Evolutionary conservation across 2,888 invertebrate species (phyloP).

Genomic region (Chromoteleia sp.): DNA sequence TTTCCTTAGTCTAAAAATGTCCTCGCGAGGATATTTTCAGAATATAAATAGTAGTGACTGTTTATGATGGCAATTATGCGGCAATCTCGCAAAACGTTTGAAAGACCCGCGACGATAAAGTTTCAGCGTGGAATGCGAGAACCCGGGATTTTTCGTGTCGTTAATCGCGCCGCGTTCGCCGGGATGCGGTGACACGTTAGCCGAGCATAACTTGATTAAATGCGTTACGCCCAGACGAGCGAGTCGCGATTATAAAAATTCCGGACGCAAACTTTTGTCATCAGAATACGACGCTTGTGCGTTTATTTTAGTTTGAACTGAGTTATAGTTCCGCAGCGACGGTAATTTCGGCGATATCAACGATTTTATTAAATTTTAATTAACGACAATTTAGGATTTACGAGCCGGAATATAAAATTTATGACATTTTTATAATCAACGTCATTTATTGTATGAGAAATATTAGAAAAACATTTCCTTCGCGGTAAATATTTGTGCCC

Average conservation of each 20-base stretch:
- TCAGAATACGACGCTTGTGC: neutral
- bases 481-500: no score
- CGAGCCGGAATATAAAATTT: no score
- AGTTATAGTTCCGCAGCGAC: conserved; percentile 1
- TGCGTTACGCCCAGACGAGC: conserved; percentile 28
- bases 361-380: no score
- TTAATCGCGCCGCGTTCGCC: conserved; percentile 25
- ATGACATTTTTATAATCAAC: no score
- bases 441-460: no score
- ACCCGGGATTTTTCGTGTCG: conserved; percentile 17
- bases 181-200: conserved; percentile 42
- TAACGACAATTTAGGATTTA: no score
- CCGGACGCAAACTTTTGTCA: conserved; percentile 8
- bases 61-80: conserved; percentile 9
- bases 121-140: conserved; percentile 16
- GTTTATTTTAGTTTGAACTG: conserved; percentile 6
- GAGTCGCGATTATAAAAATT: conserved; percentile 27
- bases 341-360: neutral
- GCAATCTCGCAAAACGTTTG: conserved; percentile 7
- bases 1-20: no score
- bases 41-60: neutral
- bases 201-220: conserved; percentile 39
- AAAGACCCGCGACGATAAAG: conserved; percentile 3
- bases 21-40: no score
- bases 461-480: no score